phyloP scores from a whole-genome alignment of 2,113 vertebrate genomes.

The Fregetta grallaria region DNA sequence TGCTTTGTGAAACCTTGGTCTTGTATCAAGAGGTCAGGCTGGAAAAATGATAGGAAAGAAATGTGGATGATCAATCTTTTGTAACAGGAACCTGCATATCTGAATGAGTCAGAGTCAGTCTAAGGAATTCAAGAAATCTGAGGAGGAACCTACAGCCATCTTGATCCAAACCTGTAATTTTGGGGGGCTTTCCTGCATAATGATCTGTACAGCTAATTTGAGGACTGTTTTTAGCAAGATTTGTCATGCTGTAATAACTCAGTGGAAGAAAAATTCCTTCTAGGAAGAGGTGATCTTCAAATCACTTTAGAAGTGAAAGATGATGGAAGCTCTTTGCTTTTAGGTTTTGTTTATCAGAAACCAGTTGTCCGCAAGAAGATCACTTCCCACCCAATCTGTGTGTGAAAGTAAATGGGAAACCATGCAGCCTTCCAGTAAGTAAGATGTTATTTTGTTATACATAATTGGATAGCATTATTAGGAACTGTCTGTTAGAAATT shows the following conservation, averaged over 20 bases:
- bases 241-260: not conserved
- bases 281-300: not conserved
- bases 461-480: not conserved
- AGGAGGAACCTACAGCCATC: not conserved
- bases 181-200: not conserved
- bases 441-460: not conserved
- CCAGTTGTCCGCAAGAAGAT: conserved; percentile 99
- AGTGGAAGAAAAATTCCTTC: not conserved
- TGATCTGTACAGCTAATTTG: not conserved
- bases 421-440: conserved; percentile 98
- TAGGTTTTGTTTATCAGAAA: conserved; percentile 99
- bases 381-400: conserved; percentile 98
- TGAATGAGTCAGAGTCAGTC: not conserved
- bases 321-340: conserved; percentile 59
- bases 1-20: not conserved
- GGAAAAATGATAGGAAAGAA: not conserved
- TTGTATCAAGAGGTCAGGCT: not conserved
- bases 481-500: not conserved
- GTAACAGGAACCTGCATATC: not conserved
- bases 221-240: not conserved
- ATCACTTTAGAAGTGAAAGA: not conserved
- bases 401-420: conserved; percentile 98
- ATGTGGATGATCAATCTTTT: not conserved
- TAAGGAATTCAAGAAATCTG: not conserved
- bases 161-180: not conserved